Base-by-base conservation (phyloP, 2,888 invertebrate species). In the Atrina japonica region DNA sequence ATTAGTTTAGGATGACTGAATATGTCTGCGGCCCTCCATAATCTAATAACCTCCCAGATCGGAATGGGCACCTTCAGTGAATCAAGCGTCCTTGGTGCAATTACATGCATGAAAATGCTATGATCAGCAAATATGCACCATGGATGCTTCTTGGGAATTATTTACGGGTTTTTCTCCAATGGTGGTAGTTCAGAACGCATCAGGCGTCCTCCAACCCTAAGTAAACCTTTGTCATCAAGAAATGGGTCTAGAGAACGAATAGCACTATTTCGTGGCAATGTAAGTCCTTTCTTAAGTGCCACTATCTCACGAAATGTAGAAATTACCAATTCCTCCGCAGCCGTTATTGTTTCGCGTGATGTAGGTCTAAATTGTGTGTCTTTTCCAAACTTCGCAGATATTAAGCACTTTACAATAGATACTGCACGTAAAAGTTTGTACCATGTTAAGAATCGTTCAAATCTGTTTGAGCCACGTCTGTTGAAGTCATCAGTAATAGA, bases 191-290 rank as follows among this genome's bases (percentile, higher is more conserved):
- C n/a, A 5, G 70, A 40, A 9, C 29, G n/a, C 11, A 59, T 50
- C 23, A 76, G 45, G 2, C 76, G 47, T 6, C 73, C 73, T 6
- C 73, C 70, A 18, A 73, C 72, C 21, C 75, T 43, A 0, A 73
- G 23, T 18, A 76, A 18, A 7, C 73, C 66, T 18, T 73, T 3
- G 16, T 58, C 43, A 45, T 76, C 75, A 9, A 72, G n/a, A 29
- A 50, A 56, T 16, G 75, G 72, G 27, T 29, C 56, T 1, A 47
- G 16, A 49, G 18, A 70, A 18, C 21, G 25, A 18, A 49, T 18
- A 49, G 49, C 16, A 18, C 18, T 11, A 18, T 9, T 9, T 1
- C 21, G 16, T 11, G 11, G 49, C 16, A 18, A 21, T 11, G 16
- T 11, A 18, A 18, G 9, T 11, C 49, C 49, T 9, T 49, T 18